Evolutionary conservation across 2,888 invertebrate genomes (phyloP), one percentile per base, ranked within the genome.

Genomic region (Lithodes maja): DNA sequence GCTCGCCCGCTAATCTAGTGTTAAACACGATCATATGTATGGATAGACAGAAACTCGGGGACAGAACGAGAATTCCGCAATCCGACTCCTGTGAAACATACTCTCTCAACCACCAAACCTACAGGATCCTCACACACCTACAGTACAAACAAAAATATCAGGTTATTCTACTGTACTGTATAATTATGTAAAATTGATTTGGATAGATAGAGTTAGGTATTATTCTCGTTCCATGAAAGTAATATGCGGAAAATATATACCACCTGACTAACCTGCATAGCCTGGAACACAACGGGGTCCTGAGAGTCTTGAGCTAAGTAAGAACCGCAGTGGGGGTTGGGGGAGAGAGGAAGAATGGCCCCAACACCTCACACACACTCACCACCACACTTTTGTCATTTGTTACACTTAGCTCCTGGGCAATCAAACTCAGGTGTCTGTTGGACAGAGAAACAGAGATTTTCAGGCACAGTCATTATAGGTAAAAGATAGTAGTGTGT

Each of bases 381-480:
- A 94, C 95, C 94, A 92, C 95, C 92, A 97, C 96, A 78, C 96
- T 96, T 92, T 96, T 95, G 93, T 97, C 97, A 71, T 97, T 93
- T 92, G 96, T 96, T 50, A 97, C 93, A 92, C 95, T 95, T 93
- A 96, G 95, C 93, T 96, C 96, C 92, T 96, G 95, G 0, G 96
- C 93, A 78, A 95, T 93, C 1, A 96, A 93, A 93, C 96, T 96
- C 49, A 96, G 93, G 91, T 94, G 94, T 92, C 95, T 95, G 93
- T 7, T 93, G 93, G 75, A 89, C 92, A 89, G 53, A 74, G 49
- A 54, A 77, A 33, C 33, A 33, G 33, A 33, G 33, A 2, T 68
- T 61, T 55, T 50, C 52, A 77, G 77, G 50, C 50, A 77, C 12
- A 52, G 12, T 3, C 50, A 15, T 74, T 74, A 74, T 0, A 17